Evolutionary conservation across 2,797 vertebrate genomes (phyloP).

Genomic region (Sciaenops ocellatus): DNA sequence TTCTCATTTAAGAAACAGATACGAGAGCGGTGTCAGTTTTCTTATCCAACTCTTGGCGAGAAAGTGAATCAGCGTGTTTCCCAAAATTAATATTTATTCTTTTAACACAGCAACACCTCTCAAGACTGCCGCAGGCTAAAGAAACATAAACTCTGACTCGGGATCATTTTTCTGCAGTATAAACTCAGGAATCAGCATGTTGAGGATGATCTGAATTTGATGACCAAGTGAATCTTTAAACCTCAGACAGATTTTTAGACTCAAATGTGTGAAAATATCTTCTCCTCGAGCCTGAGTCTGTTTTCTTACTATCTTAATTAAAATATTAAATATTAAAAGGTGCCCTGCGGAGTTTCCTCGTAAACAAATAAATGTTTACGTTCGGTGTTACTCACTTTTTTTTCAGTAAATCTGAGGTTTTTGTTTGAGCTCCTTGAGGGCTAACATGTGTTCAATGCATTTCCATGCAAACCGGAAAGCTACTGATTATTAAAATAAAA

Average conservation of each 20-base stretch:
- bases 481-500: not conserved
- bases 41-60: not conserved
- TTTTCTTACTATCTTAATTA: not conserved
- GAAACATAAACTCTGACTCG: not conserved
- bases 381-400: not conserved
- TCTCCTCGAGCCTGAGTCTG: not conserved
- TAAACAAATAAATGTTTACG: constrained; percentile 3
- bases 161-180: not conserved
- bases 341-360: constrained; percentile 2
- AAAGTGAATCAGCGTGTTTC: not conserved
- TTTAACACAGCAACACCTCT: not conserved
- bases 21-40: not conserved
- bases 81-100: not conserved
- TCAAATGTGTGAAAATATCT: constrained; percentile 6
- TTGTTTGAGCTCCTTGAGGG: not conserved
- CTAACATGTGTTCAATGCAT: not conserved
- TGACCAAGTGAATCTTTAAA: not conserved
- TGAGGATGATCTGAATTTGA: not conserved
- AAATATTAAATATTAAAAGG: constrained; percentile 9
- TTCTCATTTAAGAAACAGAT: not conserved
- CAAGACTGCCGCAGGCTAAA: not conserved
- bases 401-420: not conserved
- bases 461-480: not conserved
- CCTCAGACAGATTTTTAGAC: constrained; percentile 4
- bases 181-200: not conserved